A percentile compares a stretch with the other conserved stretches of the same genome.
phyloP scores from a whole-genome alignment of 2,888 invertebrate species.

The Danaus chrysippus region DNA sequence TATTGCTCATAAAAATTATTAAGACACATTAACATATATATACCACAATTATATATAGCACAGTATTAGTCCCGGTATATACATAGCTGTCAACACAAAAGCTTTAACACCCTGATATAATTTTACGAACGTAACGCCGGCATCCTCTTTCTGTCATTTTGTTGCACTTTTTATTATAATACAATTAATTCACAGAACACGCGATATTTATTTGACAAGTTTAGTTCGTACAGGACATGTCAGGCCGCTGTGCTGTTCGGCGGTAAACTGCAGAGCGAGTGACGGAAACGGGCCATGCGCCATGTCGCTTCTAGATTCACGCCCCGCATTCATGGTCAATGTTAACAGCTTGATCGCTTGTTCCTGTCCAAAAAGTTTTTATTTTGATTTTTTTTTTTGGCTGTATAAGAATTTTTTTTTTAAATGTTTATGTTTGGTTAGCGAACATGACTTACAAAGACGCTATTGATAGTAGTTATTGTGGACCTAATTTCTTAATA shows the following conservation, averaged over 20 bases:
- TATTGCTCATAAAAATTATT: constrained; percentile 11
- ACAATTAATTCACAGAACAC: constrained; percentile 37
- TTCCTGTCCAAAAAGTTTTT: constrained; percentile 42
- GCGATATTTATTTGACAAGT: constrained; percentile 36
- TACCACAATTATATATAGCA: constrained; percentile 33
- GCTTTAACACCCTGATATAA: constrained; percentile 62
- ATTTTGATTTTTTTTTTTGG: constrained; percentile 19
- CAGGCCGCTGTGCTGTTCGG: constrained; percentile 59
- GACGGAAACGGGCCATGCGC: constrained; percentile 41
- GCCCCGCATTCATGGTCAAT: constrained; percentile 61
- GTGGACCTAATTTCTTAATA: no score
- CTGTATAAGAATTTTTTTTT: background rate
- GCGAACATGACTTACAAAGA: no score
- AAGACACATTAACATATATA: constrained; percentile 21
- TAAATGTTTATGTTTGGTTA: no score
- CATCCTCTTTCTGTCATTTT: constrained; percentile 40
- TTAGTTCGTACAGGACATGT: constrained; percentile 46
- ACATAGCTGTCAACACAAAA: constrained; percentile 51
- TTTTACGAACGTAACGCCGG: constrained; percentile 68
- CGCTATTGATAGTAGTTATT: no score
- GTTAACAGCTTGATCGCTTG: constrained; percentile 45
- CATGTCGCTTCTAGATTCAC: constrained; percentile 37
- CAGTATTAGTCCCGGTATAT: constrained; percentile 30
- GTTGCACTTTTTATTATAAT: constrained; percentile 30
- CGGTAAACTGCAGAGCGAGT: constrained; percentile 53